These are phyloP conservation scores for Nannobrachium achirus DNA, from an alignment of 2,113 vertebrate genomes.

Conservation along the genomic window DNA sequence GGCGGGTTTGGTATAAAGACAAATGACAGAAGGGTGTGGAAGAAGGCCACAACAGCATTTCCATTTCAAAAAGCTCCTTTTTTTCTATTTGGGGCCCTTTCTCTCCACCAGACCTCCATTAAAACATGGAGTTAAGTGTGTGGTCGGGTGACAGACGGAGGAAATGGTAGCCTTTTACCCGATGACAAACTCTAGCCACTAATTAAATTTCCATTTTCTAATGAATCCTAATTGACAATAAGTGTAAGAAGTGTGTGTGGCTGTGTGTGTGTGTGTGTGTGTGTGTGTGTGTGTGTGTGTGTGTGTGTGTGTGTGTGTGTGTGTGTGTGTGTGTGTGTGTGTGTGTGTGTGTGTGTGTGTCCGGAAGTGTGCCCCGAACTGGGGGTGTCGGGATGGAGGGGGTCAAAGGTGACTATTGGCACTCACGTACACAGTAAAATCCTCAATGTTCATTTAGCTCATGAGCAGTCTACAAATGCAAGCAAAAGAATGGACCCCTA, in stretches of 20 bases:
- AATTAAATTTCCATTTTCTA: constrained; percentile 80
- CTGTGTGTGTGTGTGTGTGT: constrained; percentile 20
- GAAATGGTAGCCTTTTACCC: constrained; percentile 43
- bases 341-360: too few species aligned
- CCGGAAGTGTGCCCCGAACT: not conserved
- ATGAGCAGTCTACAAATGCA: not conserved
- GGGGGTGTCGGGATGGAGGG: constrained; percentile 26
- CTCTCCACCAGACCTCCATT: constrained; percentile 36
- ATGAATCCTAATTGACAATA: constrained; percentile 76
- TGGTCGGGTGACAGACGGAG: constrained; percentile 42
- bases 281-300: constrained; percentile 35
- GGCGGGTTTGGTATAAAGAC: constrained; percentile 63
- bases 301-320: constrained; percentile 18
- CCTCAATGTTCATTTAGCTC: too few species aligned
- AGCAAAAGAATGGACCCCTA: not conserved
- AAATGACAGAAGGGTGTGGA: constrained; percentile 72
- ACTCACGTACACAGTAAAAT: too few species aligned
- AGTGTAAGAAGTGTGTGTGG: constrained; percentile 40
- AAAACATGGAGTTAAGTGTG: constrained; percentile 23
- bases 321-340: constrained; percentile 18
- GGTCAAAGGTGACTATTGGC: constrained; percentile 52
- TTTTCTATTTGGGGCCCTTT: constrained; percentile 51
- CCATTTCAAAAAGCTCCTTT: constrained; percentile 60
- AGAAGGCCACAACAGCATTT: constrained; percentile 63
- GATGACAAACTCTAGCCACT: constrained; percentile 55